These are phyloP conservation scores for Typhlichthys subterraneus DNA, from an alignment of 2,797 vertebrate species.

Conservation along the genomic window DNA sequence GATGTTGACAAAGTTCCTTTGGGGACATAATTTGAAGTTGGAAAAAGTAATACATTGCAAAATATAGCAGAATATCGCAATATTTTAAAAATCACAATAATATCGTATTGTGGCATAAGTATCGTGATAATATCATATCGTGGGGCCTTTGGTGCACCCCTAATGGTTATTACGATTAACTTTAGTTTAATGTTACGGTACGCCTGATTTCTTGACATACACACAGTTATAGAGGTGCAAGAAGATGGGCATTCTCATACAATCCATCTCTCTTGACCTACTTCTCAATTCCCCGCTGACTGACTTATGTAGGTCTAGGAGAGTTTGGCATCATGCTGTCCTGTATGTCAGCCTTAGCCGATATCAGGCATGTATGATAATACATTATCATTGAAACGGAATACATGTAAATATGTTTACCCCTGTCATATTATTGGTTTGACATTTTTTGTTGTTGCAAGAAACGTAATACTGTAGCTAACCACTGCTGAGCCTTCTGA, in stretches of 20 bases:
- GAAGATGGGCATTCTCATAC: slow-evolving; percentile 38
- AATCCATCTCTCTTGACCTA: slow-evolving; percentile 65
- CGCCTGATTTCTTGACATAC: not conserved
- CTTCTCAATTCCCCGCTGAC: slow-evolving; percentile 64
- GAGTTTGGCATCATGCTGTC: slow-evolving; percentile 35
- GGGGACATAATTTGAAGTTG: no score
- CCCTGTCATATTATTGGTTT: not conserved
- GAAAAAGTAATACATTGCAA: no score
- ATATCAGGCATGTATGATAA: not conserved
- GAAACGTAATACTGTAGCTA: slow-evolving; percentile 18
- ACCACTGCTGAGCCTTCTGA: slow-evolving; percentile 16
- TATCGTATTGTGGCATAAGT: no score
- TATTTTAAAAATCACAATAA: no score
- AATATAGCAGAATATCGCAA: no score
- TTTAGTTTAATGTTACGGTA: not conserved
- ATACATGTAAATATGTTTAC: not conserved
- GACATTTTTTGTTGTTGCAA: slow-evolving; percentile 8
- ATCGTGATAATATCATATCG: no score
- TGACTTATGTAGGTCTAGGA: slow-evolving; percentile 65
- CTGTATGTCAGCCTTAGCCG: not conserved
- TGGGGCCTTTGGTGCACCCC: no score
- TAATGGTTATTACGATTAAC: no score
- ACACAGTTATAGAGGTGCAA: slow-evolving; percentile 22
- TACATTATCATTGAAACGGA: not conserved
- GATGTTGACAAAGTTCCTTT: no score